Conservation (phyloP, 2,113 vertebrate genomes). For the Eurypyga helias region DNA sequence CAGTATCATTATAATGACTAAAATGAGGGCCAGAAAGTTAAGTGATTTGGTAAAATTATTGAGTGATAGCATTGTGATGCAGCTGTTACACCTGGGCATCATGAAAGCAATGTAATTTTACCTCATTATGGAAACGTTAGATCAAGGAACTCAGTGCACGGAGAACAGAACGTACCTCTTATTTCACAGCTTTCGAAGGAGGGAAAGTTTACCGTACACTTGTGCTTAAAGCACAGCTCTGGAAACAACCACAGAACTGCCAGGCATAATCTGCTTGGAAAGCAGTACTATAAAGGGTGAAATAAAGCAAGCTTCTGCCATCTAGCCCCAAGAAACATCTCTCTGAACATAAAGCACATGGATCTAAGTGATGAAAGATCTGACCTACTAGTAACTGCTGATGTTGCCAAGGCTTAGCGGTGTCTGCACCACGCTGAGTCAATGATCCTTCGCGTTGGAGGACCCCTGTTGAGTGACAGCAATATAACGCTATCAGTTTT, state of each 20-base stretch:
- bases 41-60: not conserved
- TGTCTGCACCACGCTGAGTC: not conserved
- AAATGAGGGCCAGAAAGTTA: conserved; percentile 10
- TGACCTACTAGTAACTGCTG: not conserved
- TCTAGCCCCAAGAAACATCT: not conserved
- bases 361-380: not conserved
- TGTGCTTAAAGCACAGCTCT: not conserved
- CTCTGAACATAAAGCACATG: not conserved
- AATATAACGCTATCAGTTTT: conserved; percentile 18
- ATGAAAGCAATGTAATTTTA: not conserved
- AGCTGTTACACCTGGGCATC: not conserved
- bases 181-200: not conserved
- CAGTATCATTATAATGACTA: not conserved
- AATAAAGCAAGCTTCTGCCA: not conserved
- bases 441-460: not conserved
- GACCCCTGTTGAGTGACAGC: not conserved
- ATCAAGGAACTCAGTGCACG: not conserved
- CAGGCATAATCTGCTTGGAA: not conserved
- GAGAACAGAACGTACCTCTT: not conserved
- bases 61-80: not conserved
- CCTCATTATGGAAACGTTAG: not conserved
- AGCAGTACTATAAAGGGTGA: not conserved
- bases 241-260: not conserved
- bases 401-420: not conserved
- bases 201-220: not conserved